Base-by-base conservation (phyloP, 2,888 invertebrate species). In the Drosophila limbata region DNA sequence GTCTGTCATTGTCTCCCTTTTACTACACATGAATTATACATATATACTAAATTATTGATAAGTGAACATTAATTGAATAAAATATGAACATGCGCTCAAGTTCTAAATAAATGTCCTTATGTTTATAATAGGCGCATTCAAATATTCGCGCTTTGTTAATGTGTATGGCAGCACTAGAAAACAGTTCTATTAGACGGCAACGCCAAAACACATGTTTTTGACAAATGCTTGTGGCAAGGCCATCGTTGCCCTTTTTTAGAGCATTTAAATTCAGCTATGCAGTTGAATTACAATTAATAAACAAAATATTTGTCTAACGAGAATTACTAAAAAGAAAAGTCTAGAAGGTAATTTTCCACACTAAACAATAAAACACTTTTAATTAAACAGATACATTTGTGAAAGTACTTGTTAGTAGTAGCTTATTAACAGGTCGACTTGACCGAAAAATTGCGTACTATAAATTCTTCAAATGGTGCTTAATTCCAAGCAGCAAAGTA, bases 401-500 rank as follows among this genome's bases (percentile, higher is more conserved):
- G n/a, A n/a, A n/a, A 8, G 19, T 17, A n/a, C 10, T 15, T 13
- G 13, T 13, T 37, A 15, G 17, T 1, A 4, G 68, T 39, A 76
- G 76, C 19, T 61, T 25, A 69, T 9, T 21, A 2, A 11, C 0
- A 40, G 4, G 1, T 15, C 73, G 40, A 17, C 13, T 19, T 37
- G 40, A 9, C 44, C 40, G 51, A 42, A n/a, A n/a, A n/a, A n/a
- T n/a, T n/a, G n/a, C n/a, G n/a, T n/a, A n/a, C n/a, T n/a, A n/a
- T 40, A 37, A 57, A 21, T 51, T 50, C 21, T 21, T 39, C 52
- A 61, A 75, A 78, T 70, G 60, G 62, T 45, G 39, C 51, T 67
- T 67, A 73, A 71, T 71, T 52, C 63, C 67, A 62, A 56, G 63
- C 52, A 62, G 65, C 69, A 71, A 79, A 80, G 37, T 56, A 47